Conservation (phyloP, 2,797 vertebrate genomes). For the Micropoecilia bifurca region DNA sequence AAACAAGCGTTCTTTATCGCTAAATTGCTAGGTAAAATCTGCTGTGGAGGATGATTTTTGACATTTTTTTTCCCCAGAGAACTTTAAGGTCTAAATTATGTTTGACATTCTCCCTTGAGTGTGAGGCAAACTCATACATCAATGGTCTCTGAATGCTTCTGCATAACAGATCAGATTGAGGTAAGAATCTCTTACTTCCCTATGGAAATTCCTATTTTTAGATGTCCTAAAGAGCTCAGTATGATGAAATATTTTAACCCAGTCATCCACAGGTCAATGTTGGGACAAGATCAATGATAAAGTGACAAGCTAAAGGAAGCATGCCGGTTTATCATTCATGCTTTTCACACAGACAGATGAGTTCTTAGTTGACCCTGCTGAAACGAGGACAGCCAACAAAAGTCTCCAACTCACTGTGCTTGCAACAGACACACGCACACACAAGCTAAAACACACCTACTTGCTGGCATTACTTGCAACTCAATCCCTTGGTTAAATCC, state of each 20-base stretch:
- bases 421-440: not conserved
- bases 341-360: not conserved
- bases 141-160: not conserved
- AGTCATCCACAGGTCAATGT: not conserved
- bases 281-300: not conserved
- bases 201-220: not conserved
- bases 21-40: not conserved
- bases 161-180: not conserved
- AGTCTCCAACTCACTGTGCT: not conserved
- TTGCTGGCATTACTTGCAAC: not conserved
- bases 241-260: not conserved
- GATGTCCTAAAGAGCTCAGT: not conserved
- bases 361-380: not conserved
- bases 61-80: not conserved
- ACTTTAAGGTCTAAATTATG: not conserved
- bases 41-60: not conserved
- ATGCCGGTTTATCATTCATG: not conserved
- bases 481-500: constrained; percentile 4
- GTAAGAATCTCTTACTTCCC: not conserved
- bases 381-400: not conserved
- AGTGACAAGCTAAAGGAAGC: not conserved
- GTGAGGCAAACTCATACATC: not conserved
- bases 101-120: not conserved
- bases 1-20: not conserved
- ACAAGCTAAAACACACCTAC: not conserved